Base-by-base conservation (phyloP, 1,140 invertebrate genomes). In the Drosophila ironensis region DNA sequence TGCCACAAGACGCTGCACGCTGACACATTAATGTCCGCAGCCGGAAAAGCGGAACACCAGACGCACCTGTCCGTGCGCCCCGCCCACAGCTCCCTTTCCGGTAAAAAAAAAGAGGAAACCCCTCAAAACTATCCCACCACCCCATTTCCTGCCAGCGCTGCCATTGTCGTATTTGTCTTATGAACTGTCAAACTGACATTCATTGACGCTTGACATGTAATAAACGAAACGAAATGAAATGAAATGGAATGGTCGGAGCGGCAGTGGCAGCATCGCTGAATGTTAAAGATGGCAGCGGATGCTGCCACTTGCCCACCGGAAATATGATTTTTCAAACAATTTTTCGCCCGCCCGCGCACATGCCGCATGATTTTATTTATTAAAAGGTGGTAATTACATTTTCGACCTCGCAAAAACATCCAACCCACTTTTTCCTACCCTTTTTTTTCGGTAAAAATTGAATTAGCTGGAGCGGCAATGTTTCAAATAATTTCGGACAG, bases 161-260 rank as follows among this genome's bases (percentile, higher is more conserved):
- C 72, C 42, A 60, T 76, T 77, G 74, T 78, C 74, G 64, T 78
- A 78, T 78, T 78, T 78, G 75, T 78, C 75, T 78, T 78, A 78
- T 78, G 75, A 78, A 78, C 75, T 78, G 75, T 78, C 75, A 78
- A 78, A 78, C 56, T 78, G 75, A 78, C 75, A 78, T 78, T 78
- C 75, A 78, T 78, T 78, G 75, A 78, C 75, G 75, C 64, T 51
- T 78, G 74, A 78, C 74, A 77, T 78, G 74, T 78, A 72, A 78
- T 78, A 78, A 78, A 72, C 68, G 73, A 54, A 77, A 76, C 44
- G 59, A 52, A 68, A 73, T 8, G 54, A 25, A 67, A 60, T 33
- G 27, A 48, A 69, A 22, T 37, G 17, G 7, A 19, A 45, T 20
- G 37, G 3, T 11, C n/a, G 1, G n/a, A 2, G 1, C 2, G 12